These are phyloP conservation scores for Probosciger aterrimus DNA, from an alignment of 2,113 vertebrate species.

Conservation along the genomic window DNA sequence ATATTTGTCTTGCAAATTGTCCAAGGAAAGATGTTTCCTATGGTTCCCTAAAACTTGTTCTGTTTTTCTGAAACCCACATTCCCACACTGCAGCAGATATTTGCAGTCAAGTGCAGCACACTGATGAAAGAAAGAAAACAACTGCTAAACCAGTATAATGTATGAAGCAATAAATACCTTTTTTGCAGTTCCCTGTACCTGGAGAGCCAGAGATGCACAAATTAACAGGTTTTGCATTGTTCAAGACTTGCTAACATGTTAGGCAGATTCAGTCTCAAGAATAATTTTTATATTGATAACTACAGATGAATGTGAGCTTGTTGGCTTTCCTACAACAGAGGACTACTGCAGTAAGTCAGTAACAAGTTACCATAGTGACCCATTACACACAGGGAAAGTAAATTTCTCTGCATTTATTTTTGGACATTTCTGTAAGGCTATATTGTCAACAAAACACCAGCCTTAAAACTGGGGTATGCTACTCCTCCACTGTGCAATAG, in stretches of 20 bases:
- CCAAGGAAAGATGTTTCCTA: not conserved
- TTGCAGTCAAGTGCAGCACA: not conserved
- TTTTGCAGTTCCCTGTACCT: not conserved
- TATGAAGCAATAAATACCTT: not conserved
- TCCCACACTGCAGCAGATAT: not conserved
- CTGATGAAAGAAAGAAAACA: not conserved
- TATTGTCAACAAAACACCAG: not conserved
- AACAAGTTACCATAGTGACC: slow-evolving; percentile 28
- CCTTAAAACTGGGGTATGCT: not conserved
- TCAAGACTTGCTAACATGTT: not conserved
- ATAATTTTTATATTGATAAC: not conserved
- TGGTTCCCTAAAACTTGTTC: not conserved
- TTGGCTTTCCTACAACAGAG: not conserved
- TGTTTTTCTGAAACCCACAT: not conserved
- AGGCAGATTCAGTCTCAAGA: not conserved
- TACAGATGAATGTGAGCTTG: not conserved
- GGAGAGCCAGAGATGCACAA: not conserved
- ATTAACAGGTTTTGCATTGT: not conserved
- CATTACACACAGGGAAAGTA: not conserved
- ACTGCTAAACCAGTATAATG: not conserved
- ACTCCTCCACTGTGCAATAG: not conserved
- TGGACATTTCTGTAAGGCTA: not conserved
- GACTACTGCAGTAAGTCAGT: not conserved
- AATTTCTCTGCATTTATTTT: not conserved
- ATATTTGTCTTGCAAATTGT: not conserved